Percentiles rank a stretch among this genome's conserved stretches.
Conservation (phyloP, 2,797 vertebrate species). For the Halcyon leucocephala region DNA sequence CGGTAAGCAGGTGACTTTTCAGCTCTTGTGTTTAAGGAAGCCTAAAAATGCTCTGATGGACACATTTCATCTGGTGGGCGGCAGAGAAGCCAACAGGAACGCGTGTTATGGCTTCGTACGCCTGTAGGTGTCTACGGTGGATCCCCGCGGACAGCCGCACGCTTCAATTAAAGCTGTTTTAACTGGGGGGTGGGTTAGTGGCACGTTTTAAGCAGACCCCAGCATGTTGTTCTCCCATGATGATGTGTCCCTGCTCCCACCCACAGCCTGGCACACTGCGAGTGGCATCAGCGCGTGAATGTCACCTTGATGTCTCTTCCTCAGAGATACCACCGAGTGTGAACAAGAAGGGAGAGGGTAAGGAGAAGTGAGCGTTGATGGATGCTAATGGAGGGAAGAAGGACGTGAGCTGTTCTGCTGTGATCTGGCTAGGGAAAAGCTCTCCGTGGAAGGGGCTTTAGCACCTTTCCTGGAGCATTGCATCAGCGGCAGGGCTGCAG, state of each 20-base stretch:
- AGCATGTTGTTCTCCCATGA: rapidly evolving
- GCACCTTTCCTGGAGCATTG: not conserved
- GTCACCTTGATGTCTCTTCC: not conserved
- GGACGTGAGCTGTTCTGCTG: not conserved
- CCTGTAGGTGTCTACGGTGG: not conserved
- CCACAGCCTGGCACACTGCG: not conserved
- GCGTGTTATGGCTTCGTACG: not conserved
- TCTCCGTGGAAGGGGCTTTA: constrained; percentile 25
- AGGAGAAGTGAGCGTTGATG: not conserved
- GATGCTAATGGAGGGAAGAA: not conserved
- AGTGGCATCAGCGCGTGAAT: not conserved
- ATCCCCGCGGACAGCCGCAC: rapidly evolving
- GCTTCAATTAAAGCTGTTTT: not conserved
- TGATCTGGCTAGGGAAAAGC: not conserved
- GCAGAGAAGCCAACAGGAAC: not conserved
- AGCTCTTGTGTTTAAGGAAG: not conserved
- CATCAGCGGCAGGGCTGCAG: not conserved
- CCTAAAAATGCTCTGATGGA: not conserved
- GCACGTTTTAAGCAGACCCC: not conserved
- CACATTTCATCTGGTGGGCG: not conserved
- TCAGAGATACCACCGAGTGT: not conserved
- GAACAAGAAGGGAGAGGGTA: not conserved
- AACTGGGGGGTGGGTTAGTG: rapidly evolving
- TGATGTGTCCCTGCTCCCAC: too few relatives aligned
- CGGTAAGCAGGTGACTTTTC: not conserved